phyloP scores from a whole-genome alignment of 1,140 invertebrate genomes.

The Ceratina calcarata region DNA sequence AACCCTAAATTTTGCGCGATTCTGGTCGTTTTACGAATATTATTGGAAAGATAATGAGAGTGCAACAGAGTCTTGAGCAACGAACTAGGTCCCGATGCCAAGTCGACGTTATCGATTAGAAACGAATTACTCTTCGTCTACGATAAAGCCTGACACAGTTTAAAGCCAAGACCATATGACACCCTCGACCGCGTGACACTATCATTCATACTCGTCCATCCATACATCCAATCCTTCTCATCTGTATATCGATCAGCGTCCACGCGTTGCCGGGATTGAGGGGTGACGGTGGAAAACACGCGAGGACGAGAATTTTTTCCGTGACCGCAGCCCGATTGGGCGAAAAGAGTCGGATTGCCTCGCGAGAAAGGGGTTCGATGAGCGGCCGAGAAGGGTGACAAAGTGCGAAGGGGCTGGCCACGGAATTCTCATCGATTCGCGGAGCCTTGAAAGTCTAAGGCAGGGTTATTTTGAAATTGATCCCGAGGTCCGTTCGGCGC shows the following conservation, averaged over 20 bases:
- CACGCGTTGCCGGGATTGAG: slow-evolving; percentile 11
- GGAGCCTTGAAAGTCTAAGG: slow-evolving; percentile 77
- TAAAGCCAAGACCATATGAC: slow-evolving; percentile 55
- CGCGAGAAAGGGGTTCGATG: background rate
- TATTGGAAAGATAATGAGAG: too few species aligned
- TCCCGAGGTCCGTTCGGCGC: slow-evolving; percentile 71
- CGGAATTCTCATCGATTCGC: slow-evolving; percentile 70
- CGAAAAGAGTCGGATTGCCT: slow-evolving; percentile 16
- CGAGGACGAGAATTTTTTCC: slow-evolving; percentile 43
- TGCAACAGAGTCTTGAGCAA: background rate
- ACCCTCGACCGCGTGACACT: slow-evolving; percentile 62
- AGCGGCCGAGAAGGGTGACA: background rate
- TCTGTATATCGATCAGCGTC: slow-evolving; percentile 52
- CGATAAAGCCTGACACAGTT: slow-evolving; percentile 49
- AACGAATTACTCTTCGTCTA: slow-evolving; percentile 35
- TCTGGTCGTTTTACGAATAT: background rate
- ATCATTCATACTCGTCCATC: slow-evolving; percentile 62
- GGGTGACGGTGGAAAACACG: slow-evolving; percentile 39
- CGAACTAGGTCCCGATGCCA: background rate
- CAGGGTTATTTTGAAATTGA: slow-evolving; percentile 79
- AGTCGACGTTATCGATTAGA: slow-evolving; percentile 20
- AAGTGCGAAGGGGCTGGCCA: slow-evolving; percentile 9
- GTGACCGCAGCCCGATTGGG: slow-evolving; percentile 1
- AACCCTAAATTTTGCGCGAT: too few species aligned
- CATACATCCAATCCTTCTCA: slow-evolving; percentile 58